These are phyloP conservation scores for Zophobas atratus DNA, from an alignment of 1,140 invertebrate genomes.

Conservation along the genomic window DNA sequence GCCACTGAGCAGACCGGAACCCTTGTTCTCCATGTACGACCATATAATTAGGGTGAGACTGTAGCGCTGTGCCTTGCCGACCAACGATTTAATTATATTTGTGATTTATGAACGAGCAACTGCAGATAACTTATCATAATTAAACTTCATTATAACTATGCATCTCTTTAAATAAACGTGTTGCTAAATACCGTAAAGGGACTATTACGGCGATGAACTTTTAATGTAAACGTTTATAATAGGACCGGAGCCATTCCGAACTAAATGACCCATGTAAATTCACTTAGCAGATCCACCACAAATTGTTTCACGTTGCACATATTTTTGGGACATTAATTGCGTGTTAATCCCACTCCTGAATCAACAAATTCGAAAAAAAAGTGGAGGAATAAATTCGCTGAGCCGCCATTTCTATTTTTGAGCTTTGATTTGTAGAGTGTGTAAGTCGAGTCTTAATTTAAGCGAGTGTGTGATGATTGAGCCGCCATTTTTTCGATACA, in stretches of 20 bases:
- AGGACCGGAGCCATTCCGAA: conserved; percentile 19
- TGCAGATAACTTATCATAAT: conserved; percentile 59
- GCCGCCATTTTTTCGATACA: too few relatives aligned
- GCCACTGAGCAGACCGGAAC: conserved; percentile 37
- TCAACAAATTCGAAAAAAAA: neutral
- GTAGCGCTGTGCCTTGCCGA: conserved; percentile 48
- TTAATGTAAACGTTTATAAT: conserved; percentile 55
- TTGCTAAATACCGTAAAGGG: conserved; percentile 50
- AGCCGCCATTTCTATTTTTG: neutral
- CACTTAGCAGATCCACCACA: conserved; percentile 41
- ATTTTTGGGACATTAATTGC: conserved; percentile 12
- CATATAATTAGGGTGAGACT: conserved; percentile 60
- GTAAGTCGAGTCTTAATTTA: conserved; percentile 10
- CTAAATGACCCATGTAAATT: conserved; percentile 53
- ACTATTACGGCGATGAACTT: conserved; percentile 54
- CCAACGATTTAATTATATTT: conserved; percentile 62
- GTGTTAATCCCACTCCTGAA: neutral
- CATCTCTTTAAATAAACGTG: conserved; percentile 55
- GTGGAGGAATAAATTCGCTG: neutral
- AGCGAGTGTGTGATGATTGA: conserved; percentile 23
- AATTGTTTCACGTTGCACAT: conserved; percentile 18
- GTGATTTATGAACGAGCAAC: conserved; percentile 60
- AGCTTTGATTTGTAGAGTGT: neutral
- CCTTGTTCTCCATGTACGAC: conserved; percentile 45
- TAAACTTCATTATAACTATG: conserved; percentile 56